Conservation (phyloP, 2,113 vertebrate genomes). For the Machaerirhynchus nigripectus region DNA sequence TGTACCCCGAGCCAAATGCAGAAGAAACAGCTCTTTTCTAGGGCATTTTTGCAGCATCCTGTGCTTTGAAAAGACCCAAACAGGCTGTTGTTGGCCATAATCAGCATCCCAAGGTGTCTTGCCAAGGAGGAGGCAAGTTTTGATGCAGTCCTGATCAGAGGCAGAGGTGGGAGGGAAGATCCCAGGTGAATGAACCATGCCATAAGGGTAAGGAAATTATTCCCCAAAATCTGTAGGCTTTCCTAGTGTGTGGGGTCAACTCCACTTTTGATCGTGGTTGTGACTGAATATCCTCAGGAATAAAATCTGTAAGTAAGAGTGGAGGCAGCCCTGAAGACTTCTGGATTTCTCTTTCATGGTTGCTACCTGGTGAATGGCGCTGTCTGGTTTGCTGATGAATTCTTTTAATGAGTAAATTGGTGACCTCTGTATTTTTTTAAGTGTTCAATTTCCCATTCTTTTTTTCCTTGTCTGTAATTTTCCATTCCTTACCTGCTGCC, state of each 20-base stretch:
- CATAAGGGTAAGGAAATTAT: not conserved
- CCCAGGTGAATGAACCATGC: not conserved
- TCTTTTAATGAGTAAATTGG: not conserved
- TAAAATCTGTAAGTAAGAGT: not conserved
- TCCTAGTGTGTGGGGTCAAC: fast-evolving
- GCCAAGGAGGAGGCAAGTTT: not conserved
- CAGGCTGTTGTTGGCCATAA: not conserved
- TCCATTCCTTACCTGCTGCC: not conserved
- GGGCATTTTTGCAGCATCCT: fast-evolving
- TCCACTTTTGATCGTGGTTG: not conserved
- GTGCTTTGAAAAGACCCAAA: not conserved
- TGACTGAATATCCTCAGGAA: not conserved
- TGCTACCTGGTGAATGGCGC: not conserved
- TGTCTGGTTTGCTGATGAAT: not conserved
- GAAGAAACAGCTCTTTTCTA: not conserved
- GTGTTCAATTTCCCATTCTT: not conserved
- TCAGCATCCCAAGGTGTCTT: fast-evolving
- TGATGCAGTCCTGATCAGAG: not conserved
- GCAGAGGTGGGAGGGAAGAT: not conserved
- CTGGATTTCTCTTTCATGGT: not conserved
- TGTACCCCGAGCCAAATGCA: not conserved
- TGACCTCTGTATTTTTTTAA: not conserved
- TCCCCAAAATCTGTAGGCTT: not conserved
- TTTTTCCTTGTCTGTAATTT: not conserved
- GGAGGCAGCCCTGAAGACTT: not conserved